Conservation (phyloP, 2,113 vertebrate genomes). For the Heptranchias perlo region DNA sequence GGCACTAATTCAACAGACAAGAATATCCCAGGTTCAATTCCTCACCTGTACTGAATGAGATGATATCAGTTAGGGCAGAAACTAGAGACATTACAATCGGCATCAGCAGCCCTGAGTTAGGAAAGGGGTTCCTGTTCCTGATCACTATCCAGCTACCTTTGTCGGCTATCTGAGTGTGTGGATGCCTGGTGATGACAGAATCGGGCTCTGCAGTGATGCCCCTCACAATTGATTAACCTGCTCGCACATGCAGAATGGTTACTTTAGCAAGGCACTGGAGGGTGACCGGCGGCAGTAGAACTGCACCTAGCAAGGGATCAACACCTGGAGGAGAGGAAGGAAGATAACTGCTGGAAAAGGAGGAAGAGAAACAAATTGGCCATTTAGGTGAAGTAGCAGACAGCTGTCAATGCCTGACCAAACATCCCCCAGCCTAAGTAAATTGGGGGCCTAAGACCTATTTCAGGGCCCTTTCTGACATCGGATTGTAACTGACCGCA, state of each 20-base stretch:
- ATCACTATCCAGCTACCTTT: neutral
- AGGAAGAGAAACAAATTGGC: no score
- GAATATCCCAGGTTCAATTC: neutral
- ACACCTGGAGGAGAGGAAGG: neutral
- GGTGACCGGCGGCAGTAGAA: neutral
- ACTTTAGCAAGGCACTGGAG: neutral
- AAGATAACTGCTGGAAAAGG: no score
- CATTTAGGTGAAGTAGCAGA: neutral
- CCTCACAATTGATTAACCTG: neutral
- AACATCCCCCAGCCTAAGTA: no score
- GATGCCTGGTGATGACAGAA: neutral
- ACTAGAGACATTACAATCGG: neutral
- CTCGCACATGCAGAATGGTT: neutral
- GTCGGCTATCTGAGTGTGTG: neutral
- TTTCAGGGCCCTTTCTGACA: neutral
- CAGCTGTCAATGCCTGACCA: neutral
- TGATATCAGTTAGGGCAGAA: neutral
- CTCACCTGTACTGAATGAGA: neutral
- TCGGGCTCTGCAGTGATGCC: neutral
- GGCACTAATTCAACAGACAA: neutral
- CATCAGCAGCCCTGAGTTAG: neutral
- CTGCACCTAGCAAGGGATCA: neutral
- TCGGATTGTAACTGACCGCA: neutral
- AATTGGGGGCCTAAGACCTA: neutral
- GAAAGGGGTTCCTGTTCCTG: neutral